Conservation (phyloP, 2,113 vertebrate genomes). For the Hippocampus barbouri region DNA sequence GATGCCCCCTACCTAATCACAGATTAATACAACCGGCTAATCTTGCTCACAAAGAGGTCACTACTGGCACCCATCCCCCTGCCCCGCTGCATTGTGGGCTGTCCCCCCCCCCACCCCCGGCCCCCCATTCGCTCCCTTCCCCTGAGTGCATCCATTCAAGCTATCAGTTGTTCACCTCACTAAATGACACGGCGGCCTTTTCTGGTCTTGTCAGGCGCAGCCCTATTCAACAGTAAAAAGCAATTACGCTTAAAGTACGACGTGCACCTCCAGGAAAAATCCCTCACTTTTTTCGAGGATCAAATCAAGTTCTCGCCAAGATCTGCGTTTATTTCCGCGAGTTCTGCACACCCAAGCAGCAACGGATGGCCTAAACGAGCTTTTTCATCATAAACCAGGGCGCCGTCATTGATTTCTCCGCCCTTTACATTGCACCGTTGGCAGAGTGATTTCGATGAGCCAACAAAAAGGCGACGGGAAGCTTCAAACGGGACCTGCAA, state of each 20-base stretch:
- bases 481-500: neutral
- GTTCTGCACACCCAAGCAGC: constrained; percentile 19
- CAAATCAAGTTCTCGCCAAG: constrained; percentile 19
- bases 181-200: constrained; percentile 18
- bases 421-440: neutral
- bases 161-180: constrained; percentile 21
- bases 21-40: constrained; percentile 74
- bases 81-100: constrained; percentile 27
- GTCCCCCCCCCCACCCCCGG: neutral
- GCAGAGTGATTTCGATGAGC: neutral
- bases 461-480: neutral
- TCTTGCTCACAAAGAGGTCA: constrained; percentile 67
- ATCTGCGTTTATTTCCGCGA: constrained; percentile 8
- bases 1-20: constrained; percentile 62
- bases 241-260: constrained; percentile 1
- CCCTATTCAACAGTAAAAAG: constrained; percentile 3
- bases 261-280: constrained; percentile 8
- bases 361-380: constrained; percentile 16
- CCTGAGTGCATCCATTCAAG: constrained; percentile 26
- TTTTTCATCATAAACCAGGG: constrained; percentile 35
- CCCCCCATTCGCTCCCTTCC: neutral
- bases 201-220: constrained; percentile 11
- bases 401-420: constrained; percentile 52
- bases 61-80: constrained; percentile 43
- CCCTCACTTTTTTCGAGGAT: constrained; percentile 9